Conservation (phyloP, 2,797 vertebrate genomes). For the Esox lucius region DNA sequence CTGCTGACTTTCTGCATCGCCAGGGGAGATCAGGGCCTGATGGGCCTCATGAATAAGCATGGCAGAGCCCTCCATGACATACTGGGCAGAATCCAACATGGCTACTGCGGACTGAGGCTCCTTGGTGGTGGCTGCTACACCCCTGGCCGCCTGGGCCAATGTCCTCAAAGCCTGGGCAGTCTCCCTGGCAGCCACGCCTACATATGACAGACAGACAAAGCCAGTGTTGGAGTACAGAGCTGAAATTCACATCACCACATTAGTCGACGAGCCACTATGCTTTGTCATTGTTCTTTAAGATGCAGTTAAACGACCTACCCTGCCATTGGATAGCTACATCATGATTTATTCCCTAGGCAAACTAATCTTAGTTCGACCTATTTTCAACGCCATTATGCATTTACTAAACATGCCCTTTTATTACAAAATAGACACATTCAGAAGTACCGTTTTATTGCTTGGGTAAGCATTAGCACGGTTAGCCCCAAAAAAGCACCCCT, state of each 20-base stretch:
- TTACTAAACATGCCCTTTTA: constrained; percentile 6
- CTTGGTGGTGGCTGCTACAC: constrained; percentile 90
- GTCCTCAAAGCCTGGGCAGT: constrained; percentile 95
- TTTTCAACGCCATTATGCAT: constrained; percentile 35
- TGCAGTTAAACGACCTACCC: not conserved
- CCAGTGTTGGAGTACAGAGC: not conserved
- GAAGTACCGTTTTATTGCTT: not conserved
- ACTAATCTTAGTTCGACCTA: not conserved
- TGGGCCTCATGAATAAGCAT: constrained; percentile 97
- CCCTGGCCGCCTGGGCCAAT: constrained; percentile 92
- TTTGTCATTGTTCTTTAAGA: not conserved
- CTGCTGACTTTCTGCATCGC: constrained; percentile 96
- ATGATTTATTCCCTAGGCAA: constrained; percentile 14
- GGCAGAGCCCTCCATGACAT: constrained; percentile 97
- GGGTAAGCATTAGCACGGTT: constrained; percentile 15
- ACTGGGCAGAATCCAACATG: constrained; percentile 94
- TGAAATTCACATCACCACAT: not conserved
- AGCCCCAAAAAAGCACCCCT: constrained; percentile 43
- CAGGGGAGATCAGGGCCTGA: constrained; percentile 91
- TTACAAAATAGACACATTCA: constrained; percentile 26
- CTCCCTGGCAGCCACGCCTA: constrained; percentile 96
- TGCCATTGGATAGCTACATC: not conserved
- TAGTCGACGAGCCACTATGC: not conserved
- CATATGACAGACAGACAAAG: constrained; percentile 5
- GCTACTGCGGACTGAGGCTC: constrained; percentile 88